Conservation (phyloP, 2,888 invertebrate genomes). For the Elysia crispata region DNA sequence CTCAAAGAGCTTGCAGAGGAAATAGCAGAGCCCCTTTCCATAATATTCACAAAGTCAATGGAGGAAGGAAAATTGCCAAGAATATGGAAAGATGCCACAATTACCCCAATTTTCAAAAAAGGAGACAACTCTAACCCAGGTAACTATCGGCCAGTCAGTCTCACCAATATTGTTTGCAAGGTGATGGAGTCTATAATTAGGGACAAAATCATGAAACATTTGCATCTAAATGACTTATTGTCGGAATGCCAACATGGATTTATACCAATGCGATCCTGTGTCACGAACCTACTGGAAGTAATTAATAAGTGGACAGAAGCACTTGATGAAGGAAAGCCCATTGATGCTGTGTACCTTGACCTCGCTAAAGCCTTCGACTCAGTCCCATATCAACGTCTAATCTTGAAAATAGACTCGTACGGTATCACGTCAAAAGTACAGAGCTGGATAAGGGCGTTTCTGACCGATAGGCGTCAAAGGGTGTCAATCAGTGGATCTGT, state of each 20-base stretch:
- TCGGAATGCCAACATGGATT: conserved; percentile 30
- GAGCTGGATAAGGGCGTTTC: no score
- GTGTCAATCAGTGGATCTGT: no score
- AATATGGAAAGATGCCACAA: neutral
- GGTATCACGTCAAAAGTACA: no score
- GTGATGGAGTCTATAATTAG: conserved; percentile 34
- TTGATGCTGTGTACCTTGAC: no score
- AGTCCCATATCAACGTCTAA: no score
- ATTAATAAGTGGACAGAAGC: no score
- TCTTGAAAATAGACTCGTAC: no score
- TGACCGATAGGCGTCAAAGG: no score
- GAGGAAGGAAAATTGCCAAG: conserved; percentile 11
- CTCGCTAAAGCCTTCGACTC: no score
- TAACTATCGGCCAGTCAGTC: conserved; percentile 39
- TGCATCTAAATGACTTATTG: conserved; percentile 17
- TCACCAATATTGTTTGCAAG: conserved; percentile 38
- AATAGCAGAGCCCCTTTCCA: conserved; percentile 6
- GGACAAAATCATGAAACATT: conserved; percentile 23
- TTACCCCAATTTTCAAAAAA: conserved; percentile 37
- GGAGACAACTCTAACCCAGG: conserved; percentile 5
- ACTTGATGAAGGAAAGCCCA: no score
- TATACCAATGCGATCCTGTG: no score
- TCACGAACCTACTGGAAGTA: no score
- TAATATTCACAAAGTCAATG: conserved; percentile 10
- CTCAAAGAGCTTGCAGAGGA: conserved; percentile 19